Base-by-base conservation (phyloP, 2,113 vertebrate genomes). In the Nestor notabilis region DNA sequence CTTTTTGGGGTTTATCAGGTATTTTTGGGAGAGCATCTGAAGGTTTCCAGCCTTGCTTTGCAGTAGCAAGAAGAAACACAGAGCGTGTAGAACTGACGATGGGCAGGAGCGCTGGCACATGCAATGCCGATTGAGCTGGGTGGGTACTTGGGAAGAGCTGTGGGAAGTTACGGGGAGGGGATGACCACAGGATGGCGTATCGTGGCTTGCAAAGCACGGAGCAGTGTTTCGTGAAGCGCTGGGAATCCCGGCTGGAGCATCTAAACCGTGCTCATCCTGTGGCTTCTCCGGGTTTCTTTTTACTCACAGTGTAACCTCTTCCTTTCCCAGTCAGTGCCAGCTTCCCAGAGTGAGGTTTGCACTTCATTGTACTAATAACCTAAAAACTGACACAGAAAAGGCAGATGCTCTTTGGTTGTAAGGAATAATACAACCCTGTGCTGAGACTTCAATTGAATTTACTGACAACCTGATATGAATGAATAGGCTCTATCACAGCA, bases 131-230 rank as follows among this genome's bases (percentile, higher is more conserved):
- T 35, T 24, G 56, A 58, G 56, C 56, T 4, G 29, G 1, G 46
- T 4, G 52, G 39, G 28, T 28, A 33, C 60, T 46, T 9, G 3
- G 64, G 64, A 7, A 7, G 39, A 27, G 69, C 20, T 1, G 20
- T 2, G 78, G 31, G 72, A 9, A 23, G 39, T 2, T 46, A 5
- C 2, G 8, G 77, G n/a, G 61, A 20, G 7, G 3, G 69, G n/a
- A 27, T 78, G 91, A 63, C 96, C 96, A 94, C 94, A 85, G 93
- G 95, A 89, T 96, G 95, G 93, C 95, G 80, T 79, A 16, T 31
- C 3, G 6, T 9, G 79, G 91, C 93, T 76, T 80, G 76, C 71
- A 35, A 76, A 96, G 85, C 47, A 0, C 49, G 0, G 55, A 9
- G 2, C 5, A 0, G 17, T 0, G 1, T 5, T 24, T 1, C 0